A percentile compares a stretch with the other conserved stretches of the same genome.
Conservation (phyloP, 2,888 invertebrate species). For the Calameuta idolon region DNA sequence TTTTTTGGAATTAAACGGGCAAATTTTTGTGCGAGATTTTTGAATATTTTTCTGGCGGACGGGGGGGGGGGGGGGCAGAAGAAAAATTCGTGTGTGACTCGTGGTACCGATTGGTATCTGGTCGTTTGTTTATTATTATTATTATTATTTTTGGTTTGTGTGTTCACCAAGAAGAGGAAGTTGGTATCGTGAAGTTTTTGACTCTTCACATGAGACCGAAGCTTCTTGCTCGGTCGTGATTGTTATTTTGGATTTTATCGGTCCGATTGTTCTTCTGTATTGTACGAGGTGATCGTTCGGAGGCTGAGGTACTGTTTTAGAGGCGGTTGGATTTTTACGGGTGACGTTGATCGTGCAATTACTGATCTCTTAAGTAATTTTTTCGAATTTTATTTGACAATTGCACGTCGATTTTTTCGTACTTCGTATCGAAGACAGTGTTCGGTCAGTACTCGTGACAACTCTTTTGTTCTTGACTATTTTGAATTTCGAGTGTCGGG, state of each 20-base stretch:
- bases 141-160: neutral
- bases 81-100: neutral
- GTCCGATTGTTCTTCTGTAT: neutral
- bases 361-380: neutral
- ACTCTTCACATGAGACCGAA: neutral
- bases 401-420: neutral
- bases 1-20: neutral
- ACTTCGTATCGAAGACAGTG: constrained; percentile 18
- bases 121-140: neutral
- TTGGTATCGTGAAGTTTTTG: neutral
- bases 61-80: rapidly evolving
- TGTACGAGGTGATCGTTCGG: neutral
- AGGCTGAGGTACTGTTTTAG: neutral
- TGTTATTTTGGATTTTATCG: neutral
- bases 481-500: neutral
- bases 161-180: neutral
- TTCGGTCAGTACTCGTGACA: neutral
- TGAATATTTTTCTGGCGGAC: neutral
- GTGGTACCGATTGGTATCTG: neutral
- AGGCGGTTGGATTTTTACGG: neutral
- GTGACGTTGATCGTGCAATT: neutral
- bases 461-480: neutral
- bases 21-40: neutral
- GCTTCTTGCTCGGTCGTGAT: neutral
- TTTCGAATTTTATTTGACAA: neutral